phyloP scores from a whole-genome alignment of 2,113 vertebrate species.

The Phalacrocorax aristotelis region DNA sequence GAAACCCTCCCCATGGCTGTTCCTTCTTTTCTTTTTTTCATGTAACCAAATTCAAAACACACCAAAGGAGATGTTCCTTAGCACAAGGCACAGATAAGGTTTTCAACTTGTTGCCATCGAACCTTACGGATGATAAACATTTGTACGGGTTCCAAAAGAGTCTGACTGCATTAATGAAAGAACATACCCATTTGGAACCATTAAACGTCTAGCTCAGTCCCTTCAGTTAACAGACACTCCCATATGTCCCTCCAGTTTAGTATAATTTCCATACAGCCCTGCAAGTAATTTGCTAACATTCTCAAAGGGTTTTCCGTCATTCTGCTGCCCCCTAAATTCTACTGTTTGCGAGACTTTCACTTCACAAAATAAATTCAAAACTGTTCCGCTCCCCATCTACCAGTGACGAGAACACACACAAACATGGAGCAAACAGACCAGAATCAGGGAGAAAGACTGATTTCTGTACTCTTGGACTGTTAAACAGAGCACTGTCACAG shows the following conservation, averaged over 20 bases:
- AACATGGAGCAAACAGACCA: neutral
- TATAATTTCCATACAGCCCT: neutral
- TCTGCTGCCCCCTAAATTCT: neutral
- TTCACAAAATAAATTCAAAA: neutral
- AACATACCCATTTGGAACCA: neutral
- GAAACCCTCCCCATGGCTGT: constrained; percentile 12
- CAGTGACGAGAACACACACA: neutral
- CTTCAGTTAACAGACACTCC: neutral
- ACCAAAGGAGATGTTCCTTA: neutral
- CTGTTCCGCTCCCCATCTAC: neutral
- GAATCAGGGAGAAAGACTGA: neutral
- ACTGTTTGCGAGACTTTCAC: neutral
- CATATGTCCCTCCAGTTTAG: neutral
- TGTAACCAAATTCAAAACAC: constrained; percentile 23
- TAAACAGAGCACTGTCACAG: neutral
- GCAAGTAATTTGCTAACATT: neutral
- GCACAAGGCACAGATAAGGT: neutral
- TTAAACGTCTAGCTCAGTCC: neutral
- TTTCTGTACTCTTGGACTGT: neutral
- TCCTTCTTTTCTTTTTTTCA: neutral
- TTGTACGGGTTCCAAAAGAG: neutral
- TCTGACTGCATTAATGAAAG: neutral
- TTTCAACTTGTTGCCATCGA: neutral
- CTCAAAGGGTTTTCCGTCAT: neutral
- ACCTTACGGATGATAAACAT: neutral